Conservation (phyloP, 2,113 vertebrate species). For the Edolisoma coerulescens region DNA sequence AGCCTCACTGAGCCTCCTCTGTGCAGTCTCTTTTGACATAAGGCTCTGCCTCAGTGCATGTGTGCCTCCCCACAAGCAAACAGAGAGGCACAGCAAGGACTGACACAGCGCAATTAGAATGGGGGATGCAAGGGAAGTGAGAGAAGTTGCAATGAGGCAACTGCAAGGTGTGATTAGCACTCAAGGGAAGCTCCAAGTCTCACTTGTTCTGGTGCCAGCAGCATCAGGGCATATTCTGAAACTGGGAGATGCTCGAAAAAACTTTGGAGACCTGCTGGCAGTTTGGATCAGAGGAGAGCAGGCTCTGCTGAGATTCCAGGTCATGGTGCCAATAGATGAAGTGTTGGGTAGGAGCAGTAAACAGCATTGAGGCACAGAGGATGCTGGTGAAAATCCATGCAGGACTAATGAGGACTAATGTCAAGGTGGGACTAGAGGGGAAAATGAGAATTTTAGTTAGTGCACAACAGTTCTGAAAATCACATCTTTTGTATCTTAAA, state of each 20-base stretch:
- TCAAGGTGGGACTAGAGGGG: neutral
- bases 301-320: constrained; percentile 6
- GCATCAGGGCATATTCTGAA: constrained; percentile 12
- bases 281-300: constrained; percentile 25
- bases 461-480: neutral
- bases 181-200: constrained; percentile 44
- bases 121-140: constrained; percentile 11
- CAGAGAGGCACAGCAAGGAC: neutral
- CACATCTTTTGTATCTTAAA: neutral
- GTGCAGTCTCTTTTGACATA: neutral
- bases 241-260: constrained; percentile 3
- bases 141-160: constrained; percentile 53
- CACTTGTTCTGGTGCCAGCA: constrained; percentile 48
- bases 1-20: neutral
- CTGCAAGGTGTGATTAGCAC: constrained; percentile 49
- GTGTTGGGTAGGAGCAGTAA: neutral
- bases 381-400: neutral
- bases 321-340: neutral
- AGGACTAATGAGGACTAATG: neutral
- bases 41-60: neutral
- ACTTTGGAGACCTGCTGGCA: constrained; percentile 29
- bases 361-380: neutral
- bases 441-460: neutral
- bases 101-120: neutral
- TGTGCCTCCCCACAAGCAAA: neutral